Conservation (phyloP, 2,888 invertebrate species). For the Diaphora mendica region DNA sequence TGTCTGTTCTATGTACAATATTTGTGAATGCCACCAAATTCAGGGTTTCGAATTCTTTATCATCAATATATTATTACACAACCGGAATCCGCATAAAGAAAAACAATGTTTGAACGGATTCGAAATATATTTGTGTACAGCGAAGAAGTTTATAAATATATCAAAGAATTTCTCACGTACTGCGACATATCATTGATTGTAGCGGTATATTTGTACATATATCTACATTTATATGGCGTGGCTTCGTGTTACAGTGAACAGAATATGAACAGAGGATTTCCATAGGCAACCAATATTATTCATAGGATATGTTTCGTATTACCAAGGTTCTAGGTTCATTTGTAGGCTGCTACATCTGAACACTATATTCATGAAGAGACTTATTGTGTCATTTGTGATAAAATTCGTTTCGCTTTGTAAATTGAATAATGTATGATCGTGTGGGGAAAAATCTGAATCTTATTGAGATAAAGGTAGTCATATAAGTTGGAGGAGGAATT, state of each 20-base stretch:
- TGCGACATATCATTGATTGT: background rate
- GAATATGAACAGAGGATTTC: background rate
- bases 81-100: background rate
- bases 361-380: background rate
- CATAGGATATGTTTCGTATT: background rate
- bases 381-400: background rate
- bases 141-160: background rate
- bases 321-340: background rate
- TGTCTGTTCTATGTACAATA: background rate
- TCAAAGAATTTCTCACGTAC: constrained; percentile 1
- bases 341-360: background rate
- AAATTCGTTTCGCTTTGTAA: background rate
- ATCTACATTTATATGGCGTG: background rate
- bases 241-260: background rate
- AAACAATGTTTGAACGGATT: background rate
- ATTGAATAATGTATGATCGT: background rate
- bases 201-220: background rate
- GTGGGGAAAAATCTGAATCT: background rate
- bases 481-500: no score
- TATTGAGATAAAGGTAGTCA: background rate
- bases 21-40: background rate
- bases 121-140: background rate
- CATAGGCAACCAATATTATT: background rate
- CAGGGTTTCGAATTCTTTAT: background rate
- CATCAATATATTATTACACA: background rate